phyloP scores from a whole-genome alignment of 1,140 invertebrate species.

The Hetaerina americana region DNA sequence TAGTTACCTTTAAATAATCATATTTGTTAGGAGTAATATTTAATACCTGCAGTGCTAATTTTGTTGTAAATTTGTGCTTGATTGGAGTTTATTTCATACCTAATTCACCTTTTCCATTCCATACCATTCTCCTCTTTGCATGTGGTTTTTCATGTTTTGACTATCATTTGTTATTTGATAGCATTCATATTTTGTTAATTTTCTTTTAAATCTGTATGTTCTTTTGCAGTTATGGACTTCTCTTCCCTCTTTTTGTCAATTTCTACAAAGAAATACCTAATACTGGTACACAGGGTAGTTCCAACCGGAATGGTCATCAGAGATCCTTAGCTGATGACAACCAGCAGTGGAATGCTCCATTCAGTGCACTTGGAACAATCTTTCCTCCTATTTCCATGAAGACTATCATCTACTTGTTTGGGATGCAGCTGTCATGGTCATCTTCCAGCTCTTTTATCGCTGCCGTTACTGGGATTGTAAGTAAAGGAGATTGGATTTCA shows the following conservation, averaged over 20 bases:
- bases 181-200: no score
- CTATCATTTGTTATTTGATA: no score
- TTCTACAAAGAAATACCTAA: conserved; percentile 24
- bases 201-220: no score
- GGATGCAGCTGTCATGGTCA: conserved; percentile 33
- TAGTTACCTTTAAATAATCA: no score
- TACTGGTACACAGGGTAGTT: conserved; percentile 35
- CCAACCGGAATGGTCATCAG: conserved; percentile 25
- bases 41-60: no score
- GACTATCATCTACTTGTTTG: conserved; percentile 38
- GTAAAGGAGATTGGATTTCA: no score
- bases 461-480: conserved; percentile 28
- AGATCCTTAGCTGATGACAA: conserved; percentile 31
- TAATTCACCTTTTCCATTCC: no score
- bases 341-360: background rate
- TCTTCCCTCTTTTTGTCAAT: conserved; percentile 34
- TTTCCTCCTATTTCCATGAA: conserved; percentile 35
- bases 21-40: no score
- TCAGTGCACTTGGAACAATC: background rate
- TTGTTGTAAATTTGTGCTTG: no score
- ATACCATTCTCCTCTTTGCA: no score
- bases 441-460: conserved; percentile 25
- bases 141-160: no score
- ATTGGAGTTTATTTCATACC: no score
- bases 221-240: conserved; percentile 29